Conservation (phyloP, 2,797 vertebrate genomes). For the Alcedo quadribrachys region DNA sequence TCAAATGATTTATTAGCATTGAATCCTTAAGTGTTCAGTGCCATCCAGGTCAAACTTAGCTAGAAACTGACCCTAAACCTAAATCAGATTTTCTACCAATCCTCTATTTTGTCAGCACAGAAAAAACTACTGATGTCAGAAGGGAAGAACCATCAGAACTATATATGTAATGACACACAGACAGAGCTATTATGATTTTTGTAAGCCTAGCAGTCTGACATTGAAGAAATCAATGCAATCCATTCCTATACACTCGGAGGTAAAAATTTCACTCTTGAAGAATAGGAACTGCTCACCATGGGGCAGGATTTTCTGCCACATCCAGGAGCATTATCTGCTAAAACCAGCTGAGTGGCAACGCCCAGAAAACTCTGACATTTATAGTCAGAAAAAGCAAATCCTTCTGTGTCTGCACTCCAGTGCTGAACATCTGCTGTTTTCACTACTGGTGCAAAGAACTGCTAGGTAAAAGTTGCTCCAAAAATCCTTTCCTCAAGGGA, state of each 20-base stretch:
- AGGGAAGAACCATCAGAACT: neutral
- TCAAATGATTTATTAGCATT: neutral
- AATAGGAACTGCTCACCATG: neutral
- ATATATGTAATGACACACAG: neutral
- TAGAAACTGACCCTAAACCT: constrained; percentile 19
- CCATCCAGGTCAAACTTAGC: neutral
- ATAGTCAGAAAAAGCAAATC: neutral
- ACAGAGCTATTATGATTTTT: neutral
- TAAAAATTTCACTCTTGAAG: neutral
- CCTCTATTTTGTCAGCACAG: neutral
- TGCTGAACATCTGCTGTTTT: neutral
- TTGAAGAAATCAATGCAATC: neutral
- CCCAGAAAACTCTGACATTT: neutral
- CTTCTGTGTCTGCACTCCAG: neutral
- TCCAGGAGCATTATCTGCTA: neutral
- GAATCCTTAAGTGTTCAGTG: neutral
- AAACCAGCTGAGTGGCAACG: neutral
- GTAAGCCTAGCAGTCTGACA: neutral
- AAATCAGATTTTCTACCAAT: constrained; percentile 13
- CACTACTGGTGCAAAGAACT: neutral
- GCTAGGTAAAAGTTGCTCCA: neutral
- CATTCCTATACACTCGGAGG: neutral
- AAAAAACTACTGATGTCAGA: neutral
- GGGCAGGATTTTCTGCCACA: neutral
- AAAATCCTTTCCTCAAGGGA: neutral